Conservation (phyloP, 2,797 vertebrate species). For the Peromyscus melanophrys region DNA sequence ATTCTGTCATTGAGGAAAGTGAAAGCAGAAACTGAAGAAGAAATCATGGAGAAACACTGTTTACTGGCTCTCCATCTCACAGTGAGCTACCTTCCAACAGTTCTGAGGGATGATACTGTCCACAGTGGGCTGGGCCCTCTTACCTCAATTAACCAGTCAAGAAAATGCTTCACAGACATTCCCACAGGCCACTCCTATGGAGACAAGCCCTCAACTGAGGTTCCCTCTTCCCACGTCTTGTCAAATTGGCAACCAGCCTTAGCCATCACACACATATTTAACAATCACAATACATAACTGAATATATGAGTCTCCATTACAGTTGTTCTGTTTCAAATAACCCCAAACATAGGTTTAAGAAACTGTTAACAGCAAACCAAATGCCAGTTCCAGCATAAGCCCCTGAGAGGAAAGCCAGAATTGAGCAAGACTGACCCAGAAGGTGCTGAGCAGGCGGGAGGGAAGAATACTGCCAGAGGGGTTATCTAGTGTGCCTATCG, state of each 20-base stretch:
- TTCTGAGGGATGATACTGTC: neutral
- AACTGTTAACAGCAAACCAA: slow-evolving; percentile 14
- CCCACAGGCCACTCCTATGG: neutral
- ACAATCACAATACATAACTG: neutral
- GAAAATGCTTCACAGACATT: neutral
- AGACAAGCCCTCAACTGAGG: neutral
- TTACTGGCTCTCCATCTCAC: neutral
- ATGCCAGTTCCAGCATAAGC: neutral
- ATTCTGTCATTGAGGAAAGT: neutral
- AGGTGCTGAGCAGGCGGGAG: neutral
- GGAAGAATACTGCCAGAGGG: neutral
- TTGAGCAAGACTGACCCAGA: neutral
- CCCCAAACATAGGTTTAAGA: slow-evolving; percentile 9
- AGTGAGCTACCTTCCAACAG: neutral
- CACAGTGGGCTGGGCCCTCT: neutral
- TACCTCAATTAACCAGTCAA: too few relatives aligned
- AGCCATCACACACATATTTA: neutral
- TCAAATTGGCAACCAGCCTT: neutral
- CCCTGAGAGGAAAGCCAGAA: neutral
- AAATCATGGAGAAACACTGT: neutral
- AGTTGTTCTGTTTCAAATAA: neutral
- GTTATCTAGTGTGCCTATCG: neutral
- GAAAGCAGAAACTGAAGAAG: neutral
- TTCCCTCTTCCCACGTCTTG: neutral
- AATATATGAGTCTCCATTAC: neutral